Conservation (phyloP, 2,888 invertebrate species). For the Meteorus cinctellus region DNA sequence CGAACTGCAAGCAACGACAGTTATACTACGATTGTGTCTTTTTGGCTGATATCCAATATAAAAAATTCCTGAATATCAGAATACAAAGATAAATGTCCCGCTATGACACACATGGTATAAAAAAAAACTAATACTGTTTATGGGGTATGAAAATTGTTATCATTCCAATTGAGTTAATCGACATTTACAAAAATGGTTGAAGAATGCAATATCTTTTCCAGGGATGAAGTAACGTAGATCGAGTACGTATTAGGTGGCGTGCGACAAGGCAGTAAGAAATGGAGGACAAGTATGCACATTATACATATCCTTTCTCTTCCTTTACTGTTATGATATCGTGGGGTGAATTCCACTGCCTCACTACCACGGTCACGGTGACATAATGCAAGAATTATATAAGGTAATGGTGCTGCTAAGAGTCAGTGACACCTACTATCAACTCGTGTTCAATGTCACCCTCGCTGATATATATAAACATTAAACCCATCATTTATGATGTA, state of each 20-base stretch:
- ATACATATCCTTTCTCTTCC: conserved; percentile 24
- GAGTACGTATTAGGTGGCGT: neutral
- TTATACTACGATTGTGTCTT: conserved; percentile 45
- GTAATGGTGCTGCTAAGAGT: conserved; percentile 33
- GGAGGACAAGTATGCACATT: neutral
- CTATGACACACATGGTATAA: neutral
- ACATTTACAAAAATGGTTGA: neutral
- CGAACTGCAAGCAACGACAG: conserved; percentile 40
- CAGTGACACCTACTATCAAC: conserved; percentile 39
- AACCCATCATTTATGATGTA: neutral
- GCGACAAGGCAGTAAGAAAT: conserved; percentile 8
- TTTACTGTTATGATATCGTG: conserved; percentile 30
- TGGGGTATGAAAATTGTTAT: conserved; percentile 3
- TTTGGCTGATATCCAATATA: conserved; percentile 54
- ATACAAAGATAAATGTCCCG: conserved; percentile 1
- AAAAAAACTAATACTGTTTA: neutral
- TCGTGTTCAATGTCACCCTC: conserved; percentile 43
- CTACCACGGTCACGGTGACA: conserved; percentile 39
- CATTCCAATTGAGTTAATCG: neutral
- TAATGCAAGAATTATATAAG: conserved; percentile 43
- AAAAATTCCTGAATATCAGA: conserved; percentile 41
- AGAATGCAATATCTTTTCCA: conserved; percentile 13
- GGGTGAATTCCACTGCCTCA: conserved; percentile 35
- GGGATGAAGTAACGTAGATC: conserved; percentile 20
- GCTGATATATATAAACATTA: neutral